These are phyloP conservation scores for Pomacea canaliculata DNA, from an alignment of 2,888 invertebrate genomes.

Conservation along the genomic window DNA sequence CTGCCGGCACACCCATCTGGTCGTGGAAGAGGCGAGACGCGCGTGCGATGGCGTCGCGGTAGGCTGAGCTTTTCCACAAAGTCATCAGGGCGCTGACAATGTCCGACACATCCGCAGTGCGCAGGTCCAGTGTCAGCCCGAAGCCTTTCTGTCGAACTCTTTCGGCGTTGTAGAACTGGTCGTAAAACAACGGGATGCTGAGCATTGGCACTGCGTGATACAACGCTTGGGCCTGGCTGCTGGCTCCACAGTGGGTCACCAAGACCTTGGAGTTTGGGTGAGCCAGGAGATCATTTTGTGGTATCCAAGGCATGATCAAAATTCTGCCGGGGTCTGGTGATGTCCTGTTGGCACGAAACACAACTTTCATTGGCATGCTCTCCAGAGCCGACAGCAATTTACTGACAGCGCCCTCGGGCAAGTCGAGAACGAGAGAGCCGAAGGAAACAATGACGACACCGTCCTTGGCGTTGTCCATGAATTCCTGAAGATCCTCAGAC, in stretches of 20 bases:
- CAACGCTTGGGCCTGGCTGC: slow-evolving; percentile 49
- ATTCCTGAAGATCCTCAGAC: slow-evolving; percentile 27
- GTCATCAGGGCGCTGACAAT: too few species aligned
- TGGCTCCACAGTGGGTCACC: slow-evolving; percentile 49
- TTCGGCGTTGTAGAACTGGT: slow-evolving; percentile 42
- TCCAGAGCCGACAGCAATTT: slow-evolving; percentile 37
- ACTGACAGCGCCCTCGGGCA: slow-evolving; percentile 27
- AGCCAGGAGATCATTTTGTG: slow-evolving; percentile 47
- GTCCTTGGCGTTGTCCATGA: slow-evolving; percentile 35
- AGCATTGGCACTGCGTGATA: slow-evolving; percentile 51
- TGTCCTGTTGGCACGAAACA: slow-evolving; percentile 24
- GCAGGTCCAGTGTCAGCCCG: slow-evolving; percentile 38
- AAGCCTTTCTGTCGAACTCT: slow-evolving; percentile 36
- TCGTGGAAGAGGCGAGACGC: too few species aligned
- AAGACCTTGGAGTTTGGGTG: slow-evolving; percentile 44
- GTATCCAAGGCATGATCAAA: slow-evolving; percentile 37
- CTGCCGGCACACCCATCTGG: too few species aligned
- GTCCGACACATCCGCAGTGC: background rate
- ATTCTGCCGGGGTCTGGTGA: slow-evolving; percentile 29
- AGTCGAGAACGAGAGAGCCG: slow-evolving; percentile 32
- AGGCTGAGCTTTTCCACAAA: too few species aligned
- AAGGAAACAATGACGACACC: slow-evolving; percentile 47
- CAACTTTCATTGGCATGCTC: slow-evolving; percentile 29
- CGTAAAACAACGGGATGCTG: slow-evolving; percentile 42
- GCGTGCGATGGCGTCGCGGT: too few species aligned